Conservation (phyloP, 2,113 vertebrate species). For the Tyto alba region DNA sequence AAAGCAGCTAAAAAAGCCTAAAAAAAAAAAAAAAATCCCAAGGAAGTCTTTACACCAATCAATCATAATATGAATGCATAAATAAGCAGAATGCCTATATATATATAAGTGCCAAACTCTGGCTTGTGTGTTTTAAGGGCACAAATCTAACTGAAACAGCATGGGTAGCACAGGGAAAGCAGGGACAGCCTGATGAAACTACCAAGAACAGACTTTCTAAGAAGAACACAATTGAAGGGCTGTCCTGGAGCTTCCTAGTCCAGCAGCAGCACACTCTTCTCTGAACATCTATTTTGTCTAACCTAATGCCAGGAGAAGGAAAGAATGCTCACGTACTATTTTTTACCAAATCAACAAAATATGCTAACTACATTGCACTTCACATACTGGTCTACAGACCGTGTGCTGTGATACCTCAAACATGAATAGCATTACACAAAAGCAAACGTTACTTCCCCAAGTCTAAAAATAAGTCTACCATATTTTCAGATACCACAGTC, state of each 20-base stretch:
- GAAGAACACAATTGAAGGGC: rapidly evolving
- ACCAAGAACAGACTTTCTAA: neutral
- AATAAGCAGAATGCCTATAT: neutral
- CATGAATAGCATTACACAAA: neutral
- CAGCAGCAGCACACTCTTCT: neutral
- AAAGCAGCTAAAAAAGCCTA: neutral
- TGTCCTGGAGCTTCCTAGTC: neutral
- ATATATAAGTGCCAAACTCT: neutral
- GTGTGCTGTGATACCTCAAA: neutral
- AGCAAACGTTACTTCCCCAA: neutral
- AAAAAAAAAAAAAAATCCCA: neutral
- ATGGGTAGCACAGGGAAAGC: neutral
- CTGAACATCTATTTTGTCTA: too few species aligned
- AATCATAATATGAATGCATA: neutral
- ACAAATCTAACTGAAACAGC: neutral
- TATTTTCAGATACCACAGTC: neutral
- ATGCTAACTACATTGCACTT: neutral
- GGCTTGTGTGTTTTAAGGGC: neutral
- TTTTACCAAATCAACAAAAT: too few species aligned
- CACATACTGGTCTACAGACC: neutral
- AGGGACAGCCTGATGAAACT: neutral
- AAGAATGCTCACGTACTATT: neutral
- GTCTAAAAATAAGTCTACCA: neutral
- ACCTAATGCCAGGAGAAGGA: neutral
- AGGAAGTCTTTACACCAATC: neutral